Conservation (phyloP, 2,888 invertebrate genomes). For the Trissolcus brochymenae region DNA sequence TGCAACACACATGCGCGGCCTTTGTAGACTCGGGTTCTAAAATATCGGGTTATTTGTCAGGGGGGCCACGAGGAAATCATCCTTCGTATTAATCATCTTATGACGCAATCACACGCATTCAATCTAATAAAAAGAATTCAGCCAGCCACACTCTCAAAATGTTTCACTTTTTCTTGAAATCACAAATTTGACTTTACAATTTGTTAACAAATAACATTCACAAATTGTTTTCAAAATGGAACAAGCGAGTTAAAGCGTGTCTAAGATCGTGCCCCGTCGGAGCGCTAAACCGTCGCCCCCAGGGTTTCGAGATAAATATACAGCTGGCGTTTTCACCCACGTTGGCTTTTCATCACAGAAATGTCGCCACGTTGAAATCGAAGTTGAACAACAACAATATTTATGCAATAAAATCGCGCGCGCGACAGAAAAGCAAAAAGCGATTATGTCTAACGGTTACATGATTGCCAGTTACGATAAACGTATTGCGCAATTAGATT, state of each 20-base stretch:
- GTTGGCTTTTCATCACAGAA: constrained; percentile 15
- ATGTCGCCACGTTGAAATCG: constrained; percentile 29
- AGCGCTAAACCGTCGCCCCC: no score
- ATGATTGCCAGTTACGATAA: constrained; percentile 42
- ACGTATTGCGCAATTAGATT: constrained; percentile 44
- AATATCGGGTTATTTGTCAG: constrained; percentile 32
- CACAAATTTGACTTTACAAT: no score
- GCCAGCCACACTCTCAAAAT: not conserved
- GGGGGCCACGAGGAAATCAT: constrained; percentile 9
- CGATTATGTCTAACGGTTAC: constrained; percentile 46
- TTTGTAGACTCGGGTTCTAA: constrained; percentile 22
- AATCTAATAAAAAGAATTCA: not conserved
- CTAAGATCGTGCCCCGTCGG: no score
- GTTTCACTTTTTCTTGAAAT: no score
- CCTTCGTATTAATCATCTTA: constrained; percentile 22
- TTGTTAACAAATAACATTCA: no score
- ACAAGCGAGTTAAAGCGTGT: no score
- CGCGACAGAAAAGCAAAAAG: constrained; percentile 23
- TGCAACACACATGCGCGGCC: constrained; percentile 16
- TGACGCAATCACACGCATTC: constrained; percentile 3
- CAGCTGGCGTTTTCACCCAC: constrained; percentile 4
- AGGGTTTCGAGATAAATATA: constrained; percentile 4
- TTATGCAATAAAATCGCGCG: constrained; percentile 27
- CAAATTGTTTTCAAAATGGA: no score
- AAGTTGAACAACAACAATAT: constrained; percentile 44